These are phyloP conservation scores for Porphyrio hochstetteri DNA, from an alignment of 2,113 vertebrate genomes.

Conservation along the genomic window DNA sequence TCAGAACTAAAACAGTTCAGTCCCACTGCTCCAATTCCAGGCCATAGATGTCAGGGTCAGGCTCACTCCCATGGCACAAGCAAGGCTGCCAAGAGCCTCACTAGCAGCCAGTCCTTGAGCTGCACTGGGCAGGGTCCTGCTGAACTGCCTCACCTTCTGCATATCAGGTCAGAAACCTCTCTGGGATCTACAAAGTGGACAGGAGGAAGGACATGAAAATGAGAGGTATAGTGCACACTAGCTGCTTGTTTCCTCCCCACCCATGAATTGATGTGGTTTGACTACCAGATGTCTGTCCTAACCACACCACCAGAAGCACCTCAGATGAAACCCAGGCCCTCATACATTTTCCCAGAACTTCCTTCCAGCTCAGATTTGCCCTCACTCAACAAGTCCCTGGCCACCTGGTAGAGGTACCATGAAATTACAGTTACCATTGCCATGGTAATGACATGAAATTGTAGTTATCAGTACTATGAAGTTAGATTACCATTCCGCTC, in stretches of 20 bases:
- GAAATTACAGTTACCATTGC: neutral
- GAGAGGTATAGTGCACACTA: neutral
- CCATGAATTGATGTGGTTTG: neutral
- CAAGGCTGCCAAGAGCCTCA: neutral
- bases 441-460: neutral
- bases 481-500: neutral
- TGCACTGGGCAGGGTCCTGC: neutral
- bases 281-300: conserved; percentile 12
- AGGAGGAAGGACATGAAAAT: neutral
- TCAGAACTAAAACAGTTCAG: neutral
- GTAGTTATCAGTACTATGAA: neutral
- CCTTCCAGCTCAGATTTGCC: neutral
- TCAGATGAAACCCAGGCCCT: conserved; percentile 3
- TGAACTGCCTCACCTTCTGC: neutral
- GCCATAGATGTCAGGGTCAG: neutral
- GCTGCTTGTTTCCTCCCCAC: neutral
- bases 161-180: neutral
- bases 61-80: neutral
- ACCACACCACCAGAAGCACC: conserved; percentile 14
- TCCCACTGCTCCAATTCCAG: neutral
- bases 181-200: neutral
- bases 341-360: neutral
- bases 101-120: neutral
- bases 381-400: neutral
- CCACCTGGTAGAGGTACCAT: neutral